Evolutionary conservation across 2,797 vertebrate genomes (phyloP), one percentile per base, ranked within the genome.

Genomic region (Ibycter americanus): DNA sequence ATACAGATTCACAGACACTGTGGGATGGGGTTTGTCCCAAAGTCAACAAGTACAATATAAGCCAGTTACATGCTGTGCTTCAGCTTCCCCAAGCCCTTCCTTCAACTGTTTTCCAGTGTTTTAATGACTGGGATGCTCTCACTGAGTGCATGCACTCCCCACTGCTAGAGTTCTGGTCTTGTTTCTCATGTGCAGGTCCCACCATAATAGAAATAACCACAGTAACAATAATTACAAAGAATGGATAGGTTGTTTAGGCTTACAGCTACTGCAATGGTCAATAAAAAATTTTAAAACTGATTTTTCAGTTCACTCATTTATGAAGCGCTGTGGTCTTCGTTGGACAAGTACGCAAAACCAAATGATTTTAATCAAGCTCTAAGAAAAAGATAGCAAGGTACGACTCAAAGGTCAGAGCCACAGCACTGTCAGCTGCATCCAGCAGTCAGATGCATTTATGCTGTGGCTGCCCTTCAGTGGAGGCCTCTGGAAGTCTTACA

Each of bases 171-270:
- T 20, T 42, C 22, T 59, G 26, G 6, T 29, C 51, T 58, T 27
- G 5, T 7, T 72, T 36, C 46, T 78, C 23, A 12, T 1, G 10
- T 18, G 32, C 67, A 42, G 18, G n/a, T 20, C 40, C 58, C 46
- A 36, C 15, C 2, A 4, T 5, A n/a, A 36, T 4, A 40, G 52
- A 31, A 83, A 36, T 2, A 20, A 65, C 14, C 8, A 51, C 34
- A 31, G 29, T 11, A 59, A 54, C 3, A 3, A 34, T 1, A 8
- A 29, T 9, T 7, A 3, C n/a, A 32, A 16, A 52, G 40, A 32
- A 51, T 0, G 9, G 9, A 7, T 0, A 8, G 11, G 16, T 7
- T 7, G n/a, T 42, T 31, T 13, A 25, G 11, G 16, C 56, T 34
- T 87, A 16, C 20, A n/a, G 23, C n/a, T 32, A 5, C 1, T 18